Evolutionary conservation across 2,797 vertebrate genomes (phyloP).

Genomic region (Pipistrellus pipistrellus): DNA sequence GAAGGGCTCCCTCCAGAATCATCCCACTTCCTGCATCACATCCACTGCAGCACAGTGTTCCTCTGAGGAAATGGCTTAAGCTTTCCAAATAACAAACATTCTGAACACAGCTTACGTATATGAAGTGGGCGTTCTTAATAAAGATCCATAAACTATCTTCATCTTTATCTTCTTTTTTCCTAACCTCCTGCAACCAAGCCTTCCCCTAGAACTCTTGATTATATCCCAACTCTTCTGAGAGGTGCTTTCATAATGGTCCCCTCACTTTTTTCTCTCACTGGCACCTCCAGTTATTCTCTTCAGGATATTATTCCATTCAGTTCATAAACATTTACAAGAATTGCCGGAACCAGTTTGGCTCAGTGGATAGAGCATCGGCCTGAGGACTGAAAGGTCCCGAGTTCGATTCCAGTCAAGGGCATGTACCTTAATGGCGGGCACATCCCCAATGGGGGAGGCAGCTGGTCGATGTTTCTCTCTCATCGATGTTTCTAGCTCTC

Average conservation of each 20-base stretch:
- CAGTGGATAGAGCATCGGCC: too few species aligned
- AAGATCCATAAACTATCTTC: neutral
- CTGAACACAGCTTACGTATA: neutral
- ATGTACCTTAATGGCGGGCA: too few species aligned
- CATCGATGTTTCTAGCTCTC: too few species aligned
- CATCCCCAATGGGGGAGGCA: too few species aligned
- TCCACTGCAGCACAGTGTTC: neutral
- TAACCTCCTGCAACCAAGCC: neutral
- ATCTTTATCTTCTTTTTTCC: neutral
- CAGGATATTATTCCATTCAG: neutral
- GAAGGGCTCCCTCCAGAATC: neutral
- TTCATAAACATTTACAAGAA: constrained; percentile 2
- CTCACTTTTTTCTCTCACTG: neutral
- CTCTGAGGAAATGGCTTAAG: neutral
- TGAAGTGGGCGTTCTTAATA: neutral
- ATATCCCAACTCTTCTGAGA: neutral
- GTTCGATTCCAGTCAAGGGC: too few species aligned
- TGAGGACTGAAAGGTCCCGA: too few species aligned
- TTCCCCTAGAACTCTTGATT: neutral
- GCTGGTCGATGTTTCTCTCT: too few species aligned
- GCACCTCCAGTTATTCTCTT: neutral
- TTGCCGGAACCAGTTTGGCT: too few species aligned
- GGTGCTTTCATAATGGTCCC: neutral
- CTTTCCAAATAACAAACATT: neutral
- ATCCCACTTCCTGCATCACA: neutral